Evolutionary conservation across 1,140 invertebrate species (phyloP).

Genomic region (Lasaia peninsularis): DNA sequence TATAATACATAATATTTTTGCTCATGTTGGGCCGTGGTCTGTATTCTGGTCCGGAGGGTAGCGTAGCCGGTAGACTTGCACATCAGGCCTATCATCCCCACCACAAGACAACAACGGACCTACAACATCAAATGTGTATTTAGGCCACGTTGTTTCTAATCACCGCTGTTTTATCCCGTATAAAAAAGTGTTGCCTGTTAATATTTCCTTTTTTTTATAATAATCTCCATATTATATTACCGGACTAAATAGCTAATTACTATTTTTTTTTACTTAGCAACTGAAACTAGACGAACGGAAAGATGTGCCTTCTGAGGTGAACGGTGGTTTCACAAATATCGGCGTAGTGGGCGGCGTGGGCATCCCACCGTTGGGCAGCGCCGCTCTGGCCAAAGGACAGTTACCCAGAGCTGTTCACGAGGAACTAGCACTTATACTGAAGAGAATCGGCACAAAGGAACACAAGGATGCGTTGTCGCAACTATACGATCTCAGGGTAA

Average conservation of each 20-base stretch:
- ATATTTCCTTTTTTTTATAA: no score
- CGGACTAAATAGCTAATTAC: neutral
- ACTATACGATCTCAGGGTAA: conserved; percentile 89
- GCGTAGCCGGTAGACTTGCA: no score
- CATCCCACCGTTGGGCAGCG: conserved; percentile 44
- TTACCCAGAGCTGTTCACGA: conserved; percentile 88
- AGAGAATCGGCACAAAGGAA: conserved; percentile 93
- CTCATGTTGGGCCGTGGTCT: no score
- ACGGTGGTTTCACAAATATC: conserved; percentile 37
- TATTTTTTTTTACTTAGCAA: conserved; percentile 38
- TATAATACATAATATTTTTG: no score
- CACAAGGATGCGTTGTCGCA: conserved; percentile 92
- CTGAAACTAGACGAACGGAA: conserved; percentile 74
- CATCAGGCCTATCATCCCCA: no score
- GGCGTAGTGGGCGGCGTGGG: conserved; percentile 24
- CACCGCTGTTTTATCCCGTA: no score
- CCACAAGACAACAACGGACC: no score
- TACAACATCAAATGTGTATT: no score
- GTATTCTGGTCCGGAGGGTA: no score
- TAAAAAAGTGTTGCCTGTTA: no score
- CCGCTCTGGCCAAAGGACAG: conserved; percentile 48
- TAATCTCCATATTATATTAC: no score
- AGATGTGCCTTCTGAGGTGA: conserved; percentile 45
- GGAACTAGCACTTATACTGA: conserved; percentile 92
- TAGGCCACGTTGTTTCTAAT: no score